Evolutionary conservation across 2,888 invertebrate species (phyloP), one percentile per base, ranked within the genome.

Genomic region (Clunio marinus): DNA sequence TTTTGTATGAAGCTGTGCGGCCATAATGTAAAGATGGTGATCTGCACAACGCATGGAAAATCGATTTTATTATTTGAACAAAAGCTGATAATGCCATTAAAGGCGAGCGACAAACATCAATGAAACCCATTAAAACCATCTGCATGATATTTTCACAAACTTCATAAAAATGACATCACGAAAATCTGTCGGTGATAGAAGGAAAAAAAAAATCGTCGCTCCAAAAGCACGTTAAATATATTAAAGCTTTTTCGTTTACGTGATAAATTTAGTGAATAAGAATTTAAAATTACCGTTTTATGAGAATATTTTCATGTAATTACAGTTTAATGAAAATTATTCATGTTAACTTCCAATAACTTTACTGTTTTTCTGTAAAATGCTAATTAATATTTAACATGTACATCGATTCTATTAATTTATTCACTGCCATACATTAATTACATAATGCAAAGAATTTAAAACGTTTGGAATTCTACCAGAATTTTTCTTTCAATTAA

Each of bases 21-120:
- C 25, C 62, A 45, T 63, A 45, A 45, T 63, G 35, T 24, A 17
- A 63, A 41, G 45, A 45, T 24, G 45, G n/a, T 35, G 35, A 55
- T 13, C 1, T 4, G 15, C 25, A 7, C n/a, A 13, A 8, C 8
- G 3, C 7, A 51, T 22, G 4, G 60, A 24, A 63, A 63, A 63
- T 63, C 62, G 62, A 63, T 63, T 63, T 63, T 63, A 45, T 45
- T 63, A 17, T 27, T 57, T n/a, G 25, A n/a, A 22, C 24, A 13
- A 15, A 5, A 7, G 37, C 10, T 37, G 37, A 62, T 59, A 22
- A 59, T 32, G 32, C 15, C 28, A 28, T 32, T 32, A 32, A 27
- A 59, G 32, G 17, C 55, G 5, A 25, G 15, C 7, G 20, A 27
- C 5, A 57, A 57, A 57, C 1, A 2, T 22, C n/a, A 20, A 20